A percentile compares a stretch with the other conserved stretches of the same genome.
These are phyloP conservation scores for Amphibalanus amphitrite DNA, from an alignment of 1,140 invertebrate genomes.

Conservation along the genomic window DNA sequence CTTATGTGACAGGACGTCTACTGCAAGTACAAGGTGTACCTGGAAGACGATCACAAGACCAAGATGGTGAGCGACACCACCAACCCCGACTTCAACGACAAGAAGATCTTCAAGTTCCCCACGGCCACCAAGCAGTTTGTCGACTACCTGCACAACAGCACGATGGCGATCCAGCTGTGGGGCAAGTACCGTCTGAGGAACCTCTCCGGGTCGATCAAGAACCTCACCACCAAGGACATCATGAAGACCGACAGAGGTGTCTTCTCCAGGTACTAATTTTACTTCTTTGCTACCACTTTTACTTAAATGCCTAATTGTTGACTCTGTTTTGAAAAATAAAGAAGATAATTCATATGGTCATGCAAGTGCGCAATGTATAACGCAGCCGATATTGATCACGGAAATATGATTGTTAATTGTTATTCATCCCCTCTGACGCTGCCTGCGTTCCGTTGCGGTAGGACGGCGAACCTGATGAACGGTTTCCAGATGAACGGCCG, in stretches of 20 bases:
- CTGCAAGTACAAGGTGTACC: conserved; percentile 35
- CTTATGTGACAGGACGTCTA: conserved; percentile 29
- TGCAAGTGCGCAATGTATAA: too few relatives aligned
- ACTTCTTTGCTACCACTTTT: too few relatives aligned
- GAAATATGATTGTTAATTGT: too few relatives aligned
- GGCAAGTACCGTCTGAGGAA: conserved; percentile 31
- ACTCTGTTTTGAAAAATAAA: too few relatives aligned
- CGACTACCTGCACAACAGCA: conserved; percentile 32
- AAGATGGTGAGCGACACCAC: conserved; percentile 27
- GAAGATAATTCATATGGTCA: too few relatives aligned
- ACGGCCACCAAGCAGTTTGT: conserved; percentile 32
- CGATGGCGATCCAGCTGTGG: conserved; percentile 33
- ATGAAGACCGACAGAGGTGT: conserved; percentile 23
- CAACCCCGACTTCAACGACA: conserved; percentile 38
- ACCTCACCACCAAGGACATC: conserved; percentile 24
- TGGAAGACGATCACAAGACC: conserved; percentile 30
- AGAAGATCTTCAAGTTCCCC: conserved; percentile 27
- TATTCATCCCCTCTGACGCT: too few relatives aligned
- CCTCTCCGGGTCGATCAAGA: conserved; percentile 18
- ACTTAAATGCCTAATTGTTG: too few relatives aligned
- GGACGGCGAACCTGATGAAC: conserved; percentile 23
- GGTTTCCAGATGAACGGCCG: conserved; percentile 23
- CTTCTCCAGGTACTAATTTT: conserved; percentile 19
- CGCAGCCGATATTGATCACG: too few relatives aligned
- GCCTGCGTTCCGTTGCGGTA: conserved; percentile 9